These are phyloP conservation scores for Ptyas mucosa DNA, from an alignment of 2,113 vertebrate genomes.

Conservation along the genomic window DNA sequence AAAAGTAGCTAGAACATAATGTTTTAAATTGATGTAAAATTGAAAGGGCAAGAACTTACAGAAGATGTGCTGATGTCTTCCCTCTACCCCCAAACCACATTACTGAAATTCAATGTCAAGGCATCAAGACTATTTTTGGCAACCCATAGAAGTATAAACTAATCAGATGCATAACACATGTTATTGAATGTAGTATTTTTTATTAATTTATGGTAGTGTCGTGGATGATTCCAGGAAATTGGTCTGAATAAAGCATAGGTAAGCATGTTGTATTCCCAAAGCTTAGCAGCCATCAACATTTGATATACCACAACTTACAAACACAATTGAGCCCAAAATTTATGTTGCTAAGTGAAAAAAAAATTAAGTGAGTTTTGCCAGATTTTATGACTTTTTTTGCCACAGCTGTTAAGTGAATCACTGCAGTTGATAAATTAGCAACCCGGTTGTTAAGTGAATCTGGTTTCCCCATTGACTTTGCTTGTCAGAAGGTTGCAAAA, in stretches of 20 bases:
- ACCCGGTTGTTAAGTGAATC: no score
- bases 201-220: background rate
- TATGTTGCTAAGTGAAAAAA: no score
- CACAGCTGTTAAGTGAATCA: no score
- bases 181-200: background rate
- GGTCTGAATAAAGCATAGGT: background rate
- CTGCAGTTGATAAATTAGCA: no score
- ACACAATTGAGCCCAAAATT: no score
- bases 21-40: background rate
- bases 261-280: background rate
- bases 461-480: no score
- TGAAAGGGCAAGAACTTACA: background rate
- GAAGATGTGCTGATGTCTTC: background rate
- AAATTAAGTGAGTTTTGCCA: no score
- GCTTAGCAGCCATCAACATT: background rate
- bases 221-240: background rate
- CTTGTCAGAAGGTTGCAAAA: no score
- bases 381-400: no score
- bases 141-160: background rate
- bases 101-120: background rate
- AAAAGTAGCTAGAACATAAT: background rate
- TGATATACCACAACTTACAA: background rate
- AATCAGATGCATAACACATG: background rate
- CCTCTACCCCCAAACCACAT: background rate
- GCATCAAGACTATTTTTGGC: background rate